Base-by-base conservation (phyloP, 2,888 invertebrate genomes). In the Morpho achilles region DNA sequence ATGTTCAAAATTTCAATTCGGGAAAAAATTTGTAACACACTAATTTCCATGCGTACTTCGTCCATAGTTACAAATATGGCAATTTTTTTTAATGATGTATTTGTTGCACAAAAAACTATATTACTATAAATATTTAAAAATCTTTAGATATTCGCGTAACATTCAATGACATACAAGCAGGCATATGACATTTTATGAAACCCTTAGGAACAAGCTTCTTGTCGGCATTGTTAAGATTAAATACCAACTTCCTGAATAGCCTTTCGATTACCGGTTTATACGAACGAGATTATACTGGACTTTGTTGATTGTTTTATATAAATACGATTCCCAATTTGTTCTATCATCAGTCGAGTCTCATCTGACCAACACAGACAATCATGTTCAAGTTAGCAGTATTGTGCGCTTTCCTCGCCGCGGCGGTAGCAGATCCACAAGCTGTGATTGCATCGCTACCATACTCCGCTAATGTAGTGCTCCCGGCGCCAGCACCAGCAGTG, bases 331-430 rank as follows among this genome's bases (percentile, higher is more conserved):
- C 48, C 59, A 45, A 56, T 63, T 66, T 67, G 65, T 67, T 70
- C 61, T 50, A 67, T 72, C 73, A 86, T 86, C 87, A 88, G 82
- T 86, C 73, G 79, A 74, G 73, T 69, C 69, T 54, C 41, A 49
- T 43, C 39, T 10, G 41, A 61, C 43, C 43, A 69, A 77, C 81
- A 84, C 82, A 80, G 76, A 82, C 73, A 80, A 77, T 76, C 70
- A 91, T 91, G 88, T 87, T 79, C 73, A 89, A 87, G 74, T 69
- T 32, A 32, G 32, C 32, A 32, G 32, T 32, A 32, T 32, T 32
- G 32, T 32, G 32, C 32, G 32, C 32, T 87, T 80, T 93, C 71
- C 72, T 93, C 70, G 92, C 92, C 69, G 82, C 90, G 68, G 93
- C 84, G 67, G 72, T 83, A 55, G 93, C 93, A 65, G 75, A 80